Evolutionary conservation across 2,888 invertebrate species (phyloP).

Genomic region (Athetis lepigone): DNA sequence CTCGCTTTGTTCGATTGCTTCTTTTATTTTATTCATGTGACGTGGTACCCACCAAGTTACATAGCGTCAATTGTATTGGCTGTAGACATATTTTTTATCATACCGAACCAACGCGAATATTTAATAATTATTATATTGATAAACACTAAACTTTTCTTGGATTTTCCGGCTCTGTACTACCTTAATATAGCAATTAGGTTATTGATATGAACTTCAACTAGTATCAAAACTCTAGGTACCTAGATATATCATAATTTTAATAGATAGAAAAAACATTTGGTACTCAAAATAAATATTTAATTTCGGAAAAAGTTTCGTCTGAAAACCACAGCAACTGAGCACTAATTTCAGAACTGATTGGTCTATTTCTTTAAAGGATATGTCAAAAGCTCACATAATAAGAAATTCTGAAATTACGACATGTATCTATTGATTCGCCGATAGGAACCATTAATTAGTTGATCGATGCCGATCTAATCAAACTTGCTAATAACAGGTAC

Average conservation of each 20-base stretch:
- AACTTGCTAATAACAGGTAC: constrained; percentile 10
- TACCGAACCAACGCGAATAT: no score
- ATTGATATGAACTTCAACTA: no score
- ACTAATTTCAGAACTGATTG: no score
- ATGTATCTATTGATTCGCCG: neutral
- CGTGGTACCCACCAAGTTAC: constrained; percentile 55
- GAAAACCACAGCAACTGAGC: no score
- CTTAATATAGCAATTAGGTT: no score
- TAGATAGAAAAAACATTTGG: no score
- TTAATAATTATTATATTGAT: no score
- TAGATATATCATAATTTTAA: no score
- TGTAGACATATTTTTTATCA: neutral
- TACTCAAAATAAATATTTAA: no score
- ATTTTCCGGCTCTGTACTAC: neutral
- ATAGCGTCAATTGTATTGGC: neutral
- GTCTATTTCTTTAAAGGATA: neutral
- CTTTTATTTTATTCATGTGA: constrained; percentile 65
- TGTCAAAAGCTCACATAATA: neutral
- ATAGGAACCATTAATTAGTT: constrained; percentile 15
- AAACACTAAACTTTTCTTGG: neutral
- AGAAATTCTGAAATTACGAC: neutral
- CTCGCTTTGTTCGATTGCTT: constrained; percentile 68
- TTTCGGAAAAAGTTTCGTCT: no score
- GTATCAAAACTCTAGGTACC: no score
- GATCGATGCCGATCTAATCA: neutral